Evolutionary conservation across 2,113 vertebrate genomes (phyloP).

Genomic region (Daphoenositta chrysoptera): DNA sequence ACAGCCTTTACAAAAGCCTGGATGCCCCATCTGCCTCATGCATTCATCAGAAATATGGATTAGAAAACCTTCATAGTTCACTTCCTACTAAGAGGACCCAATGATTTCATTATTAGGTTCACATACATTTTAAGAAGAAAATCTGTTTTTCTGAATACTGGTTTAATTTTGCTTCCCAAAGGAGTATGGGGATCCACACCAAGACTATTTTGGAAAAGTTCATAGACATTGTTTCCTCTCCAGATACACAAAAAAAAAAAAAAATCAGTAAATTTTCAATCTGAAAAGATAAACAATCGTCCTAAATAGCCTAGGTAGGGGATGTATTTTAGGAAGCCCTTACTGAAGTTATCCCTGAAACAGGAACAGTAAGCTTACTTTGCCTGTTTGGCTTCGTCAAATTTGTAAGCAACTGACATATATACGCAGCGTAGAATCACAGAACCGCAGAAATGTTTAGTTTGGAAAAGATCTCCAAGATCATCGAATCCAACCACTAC

Average conservation of each 20-base stretch:
- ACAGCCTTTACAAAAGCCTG: neutral
- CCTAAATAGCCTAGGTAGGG: neutral
- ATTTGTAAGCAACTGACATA: neutral
- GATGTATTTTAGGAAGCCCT: neutral
- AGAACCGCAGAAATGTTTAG: neutral
- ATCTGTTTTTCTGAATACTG: neutral
- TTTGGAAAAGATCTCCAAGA: neutral
- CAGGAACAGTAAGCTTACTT: neutral
- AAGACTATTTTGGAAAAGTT: neutral
- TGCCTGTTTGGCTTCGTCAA: neutral
- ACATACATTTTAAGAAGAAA: neutral
- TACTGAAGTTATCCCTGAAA: neutral
- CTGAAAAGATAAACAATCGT: neutral
- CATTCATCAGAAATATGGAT: neutral
- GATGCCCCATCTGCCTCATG: neutral
- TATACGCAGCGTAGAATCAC: neutral
- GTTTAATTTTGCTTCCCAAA: neutral
- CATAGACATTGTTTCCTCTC: neutral
- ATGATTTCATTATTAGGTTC: neutral
- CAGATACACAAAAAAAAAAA: neutral
- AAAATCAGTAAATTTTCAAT: neutral
- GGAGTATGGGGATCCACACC: neutral
- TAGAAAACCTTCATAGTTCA: neutral
- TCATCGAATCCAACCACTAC: accelerated
- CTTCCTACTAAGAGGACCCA: neutral